Conservation (phyloP, 2,888 invertebrate species). For the Oscheius onirici region DNA sequence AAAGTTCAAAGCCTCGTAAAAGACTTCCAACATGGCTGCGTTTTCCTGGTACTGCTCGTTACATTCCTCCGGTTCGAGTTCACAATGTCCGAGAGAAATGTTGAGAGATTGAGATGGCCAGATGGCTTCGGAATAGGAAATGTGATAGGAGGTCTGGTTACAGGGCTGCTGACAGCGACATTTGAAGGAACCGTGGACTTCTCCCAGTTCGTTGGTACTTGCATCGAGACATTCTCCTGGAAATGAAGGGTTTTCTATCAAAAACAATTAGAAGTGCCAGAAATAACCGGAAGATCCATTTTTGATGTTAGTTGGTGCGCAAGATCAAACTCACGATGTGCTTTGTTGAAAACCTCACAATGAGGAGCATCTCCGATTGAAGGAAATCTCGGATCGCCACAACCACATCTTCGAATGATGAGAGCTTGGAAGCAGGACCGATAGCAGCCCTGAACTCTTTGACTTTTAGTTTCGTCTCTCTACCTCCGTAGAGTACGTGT, state of each 20-base stretch:
- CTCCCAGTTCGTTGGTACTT: slow-evolving; percentile 59
- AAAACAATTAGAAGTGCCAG: too few species aligned
- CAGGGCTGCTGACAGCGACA: slow-evolving; percentile 69
- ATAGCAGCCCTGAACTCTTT: slow-evolving; percentile 64
- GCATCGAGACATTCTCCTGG: slow-evolving; percentile 67
- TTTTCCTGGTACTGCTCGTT: slow-evolving; percentile 69
- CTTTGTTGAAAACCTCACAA: slow-evolving; percentile 66
- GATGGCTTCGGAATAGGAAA: slow-evolving; percentile 67
- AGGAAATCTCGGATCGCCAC: slow-evolving; percentile 69
- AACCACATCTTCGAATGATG: slow-evolving; percentile 64
- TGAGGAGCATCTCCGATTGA: slow-evolving; percentile 54
- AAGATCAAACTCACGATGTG: slow-evolving; percentile 41
- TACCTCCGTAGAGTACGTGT: slow-evolving; percentile 66
- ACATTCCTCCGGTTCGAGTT: slow-evolving; percentile 57
- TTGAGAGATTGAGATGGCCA: slow-evolving; percentile 68
- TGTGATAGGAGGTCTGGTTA: slow-evolving; percentile 63
- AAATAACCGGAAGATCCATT: too few species aligned
- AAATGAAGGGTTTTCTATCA: too few species aligned
- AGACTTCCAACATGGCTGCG: slow-evolving; percentile 69
- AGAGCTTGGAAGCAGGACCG: slow-evolving; percentile 68
- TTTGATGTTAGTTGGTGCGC: too few species aligned
- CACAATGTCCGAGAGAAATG: slow-evolving; percentile 61
- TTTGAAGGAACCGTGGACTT: slow-evolving; percentile 56
- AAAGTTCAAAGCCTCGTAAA: slow-evolving; percentile 68
- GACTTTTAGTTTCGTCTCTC: neutral